phyloP scores from a whole-genome alignment of 2,888 invertebrate genomes.

The Ditylenchus weischeri region DNA sequence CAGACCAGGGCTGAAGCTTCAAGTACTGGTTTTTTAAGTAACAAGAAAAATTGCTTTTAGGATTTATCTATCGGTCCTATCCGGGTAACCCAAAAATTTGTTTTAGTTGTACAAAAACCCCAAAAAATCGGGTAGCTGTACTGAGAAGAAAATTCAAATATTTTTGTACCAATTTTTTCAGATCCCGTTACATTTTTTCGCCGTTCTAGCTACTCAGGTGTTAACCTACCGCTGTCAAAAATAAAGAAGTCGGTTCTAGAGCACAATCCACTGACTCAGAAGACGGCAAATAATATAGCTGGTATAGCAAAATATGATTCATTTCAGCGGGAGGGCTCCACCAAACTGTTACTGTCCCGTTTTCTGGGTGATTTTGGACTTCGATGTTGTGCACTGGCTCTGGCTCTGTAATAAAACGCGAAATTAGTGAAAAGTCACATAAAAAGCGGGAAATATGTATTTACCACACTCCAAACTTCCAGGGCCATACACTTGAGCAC shows the following conservation, averaged over 20 bases:
- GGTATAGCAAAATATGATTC: slow-evolving; percentile 47
- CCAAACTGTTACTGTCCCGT: slow-evolving; percentile 41
- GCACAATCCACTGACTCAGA: slow-evolving; percentile 33
- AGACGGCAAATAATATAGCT: slow-evolving; percentile 32
- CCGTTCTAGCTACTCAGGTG: neutral
- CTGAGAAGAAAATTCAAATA: no score
- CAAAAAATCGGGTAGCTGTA: no score
- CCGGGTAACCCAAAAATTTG: no score
- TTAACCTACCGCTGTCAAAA: slow-evolving; percentile 39
- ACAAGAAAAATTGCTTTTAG: no score
- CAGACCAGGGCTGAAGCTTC: no score
- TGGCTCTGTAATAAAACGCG: slow-evolving; percentile 40
- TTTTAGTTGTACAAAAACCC: no score
- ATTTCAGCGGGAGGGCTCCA: slow-evolving; percentile 50
- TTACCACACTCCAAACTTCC: slow-evolving; percentile 52
- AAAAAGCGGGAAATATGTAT: no score
- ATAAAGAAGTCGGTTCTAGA: slow-evolving; percentile 36
- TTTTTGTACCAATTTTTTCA: no score
- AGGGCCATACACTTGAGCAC: slow-evolving; percentile 48
- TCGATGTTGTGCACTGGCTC: slow-evolving; percentile 49
- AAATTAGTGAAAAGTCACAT: slow-evolving; percentile 22
- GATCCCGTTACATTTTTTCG: neutral
- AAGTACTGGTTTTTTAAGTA: no score
- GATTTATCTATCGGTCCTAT: no score
- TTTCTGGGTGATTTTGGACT: slow-evolving; percentile 38